Evolutionary conservation across 2,113 vertebrate genomes (phyloP).

Genomic region (Platysteira castanea): DNA sequence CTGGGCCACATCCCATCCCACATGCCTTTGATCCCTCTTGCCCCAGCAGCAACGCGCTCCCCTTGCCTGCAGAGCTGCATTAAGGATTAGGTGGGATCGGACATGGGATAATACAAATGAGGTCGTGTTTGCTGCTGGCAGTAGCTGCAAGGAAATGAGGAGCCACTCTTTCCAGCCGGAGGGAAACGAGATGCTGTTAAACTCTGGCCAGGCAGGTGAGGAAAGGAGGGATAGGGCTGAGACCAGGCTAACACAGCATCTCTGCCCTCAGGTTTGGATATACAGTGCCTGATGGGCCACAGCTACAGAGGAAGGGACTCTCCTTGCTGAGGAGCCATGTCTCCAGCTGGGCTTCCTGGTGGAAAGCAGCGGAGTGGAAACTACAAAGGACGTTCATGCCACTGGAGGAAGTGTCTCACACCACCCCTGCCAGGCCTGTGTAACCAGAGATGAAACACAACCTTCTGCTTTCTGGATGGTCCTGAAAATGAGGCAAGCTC

Average conservation of each 20-base stretch:
- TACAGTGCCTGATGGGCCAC: fast-evolving
- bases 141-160: neutral
- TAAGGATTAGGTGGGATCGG: neutral
- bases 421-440: neutral
- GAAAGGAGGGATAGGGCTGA: neutral
- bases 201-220: neutral
- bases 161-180: neutral
- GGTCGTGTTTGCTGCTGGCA: neutral
- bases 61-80: neutral
- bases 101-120: neutral
- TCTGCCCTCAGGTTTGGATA: neutral
- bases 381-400: neutral
- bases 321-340: neutral
- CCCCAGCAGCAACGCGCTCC: fast-evolving
- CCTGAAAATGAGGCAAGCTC: neutral
- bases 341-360: neutral
- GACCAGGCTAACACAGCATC: fast-evolving
- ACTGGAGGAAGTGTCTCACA: neutral
- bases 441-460: neutral
- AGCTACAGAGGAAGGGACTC: neutral
- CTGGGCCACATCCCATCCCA: neutral
- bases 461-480: neutral
- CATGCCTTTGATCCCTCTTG: neutral
- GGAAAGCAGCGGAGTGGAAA: neutral
- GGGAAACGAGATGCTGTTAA: neutral